Evolutionary conservation across 1,140 invertebrate species (phyloP).

Genomic region (Metopolophium dirhodum): DNA sequence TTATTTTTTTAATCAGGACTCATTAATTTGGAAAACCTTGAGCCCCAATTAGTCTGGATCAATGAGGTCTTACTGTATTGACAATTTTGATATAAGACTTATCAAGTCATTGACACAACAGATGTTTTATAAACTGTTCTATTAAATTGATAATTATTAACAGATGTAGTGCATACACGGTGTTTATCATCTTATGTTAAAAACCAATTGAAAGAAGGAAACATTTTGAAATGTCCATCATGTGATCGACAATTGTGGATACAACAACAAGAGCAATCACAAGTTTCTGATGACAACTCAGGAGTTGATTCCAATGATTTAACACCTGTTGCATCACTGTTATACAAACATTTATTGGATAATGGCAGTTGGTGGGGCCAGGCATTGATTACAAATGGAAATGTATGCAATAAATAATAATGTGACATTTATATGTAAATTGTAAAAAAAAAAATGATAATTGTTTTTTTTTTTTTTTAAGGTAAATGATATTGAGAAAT

Average conservation of each 20-base stretch:
- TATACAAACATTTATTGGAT: slow-evolving; percentile 23
- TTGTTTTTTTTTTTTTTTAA: background rate
- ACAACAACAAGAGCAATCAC: background rate
- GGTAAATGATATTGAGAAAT: slow-evolving; percentile 21
- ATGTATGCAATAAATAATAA: slow-evolving; percentile 17
- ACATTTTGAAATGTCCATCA: slow-evolving; percentile 18
- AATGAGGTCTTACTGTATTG: background rate
- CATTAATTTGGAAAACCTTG: background rate
- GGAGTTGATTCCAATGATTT: background rate
- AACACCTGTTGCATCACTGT: slow-evolving; percentile 16
- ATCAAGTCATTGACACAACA: background rate
- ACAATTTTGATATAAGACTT: background rate
- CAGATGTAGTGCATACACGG: background rate
- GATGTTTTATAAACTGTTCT: background rate
- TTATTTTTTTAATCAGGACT: background rate
- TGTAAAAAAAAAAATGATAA: background rate
- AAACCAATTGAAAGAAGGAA: background rate
- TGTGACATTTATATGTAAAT: background rate
- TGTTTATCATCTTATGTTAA: slow-evolving; percentile 36
- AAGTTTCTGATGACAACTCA: background rate
- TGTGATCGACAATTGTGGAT: slow-evolving; percentile 11
- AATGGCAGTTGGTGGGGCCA: background rate
- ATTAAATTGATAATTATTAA: background rate
- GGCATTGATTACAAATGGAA: background rate
- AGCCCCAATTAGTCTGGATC: background rate